Conservation (phyloP, 2,797 vertebrate genomes). For the Synanceia verrucosa region DNA sequence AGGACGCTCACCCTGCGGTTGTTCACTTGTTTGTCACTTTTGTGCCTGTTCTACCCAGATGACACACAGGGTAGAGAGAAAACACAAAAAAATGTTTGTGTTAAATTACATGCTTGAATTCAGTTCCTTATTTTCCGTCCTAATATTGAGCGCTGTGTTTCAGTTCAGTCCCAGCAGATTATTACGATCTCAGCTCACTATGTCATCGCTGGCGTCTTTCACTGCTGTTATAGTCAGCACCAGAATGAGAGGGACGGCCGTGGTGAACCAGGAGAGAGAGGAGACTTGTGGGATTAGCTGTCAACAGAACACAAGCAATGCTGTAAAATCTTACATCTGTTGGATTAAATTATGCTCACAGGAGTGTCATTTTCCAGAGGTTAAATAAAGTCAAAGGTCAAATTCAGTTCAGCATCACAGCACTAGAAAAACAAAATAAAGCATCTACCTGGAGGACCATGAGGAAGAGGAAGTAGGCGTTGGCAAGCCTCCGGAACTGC, state of each 20-base stretch:
- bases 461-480: conserved; percentile 87
- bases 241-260: conserved; percentile 88
- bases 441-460: conserved; percentile 85
- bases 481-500: conserved; percentile 93
- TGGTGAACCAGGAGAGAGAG: conserved; percentile 94
- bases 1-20: conserved; percentile 89
- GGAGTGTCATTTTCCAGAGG: background rate
- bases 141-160: background rate
- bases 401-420: background rate
- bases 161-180: background rate
- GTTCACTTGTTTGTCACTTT: conserved; percentile 91
- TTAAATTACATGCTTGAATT: background rate
- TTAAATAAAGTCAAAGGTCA: background rate
- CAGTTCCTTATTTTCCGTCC: background rate
- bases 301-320: conserved; percentile 24
- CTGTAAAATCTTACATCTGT: no score
- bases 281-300: conserved; percentile 92
- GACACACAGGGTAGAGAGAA: conserved; percentile 14
- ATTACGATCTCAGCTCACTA: conserved; percentile 76
- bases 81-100: background rate
- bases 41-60: conserved; percentile 87
- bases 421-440: background rate
- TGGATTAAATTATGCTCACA: background rate
- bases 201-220: conserved; percentile 92
- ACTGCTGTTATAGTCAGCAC: conserved; percentile 89